Evolutionary conservation across 2,113 vertebrate species (phyloP), one percentile per base, ranked within the genome.

Genomic region (Dunckerocampus dactyliophorus): DNA sequence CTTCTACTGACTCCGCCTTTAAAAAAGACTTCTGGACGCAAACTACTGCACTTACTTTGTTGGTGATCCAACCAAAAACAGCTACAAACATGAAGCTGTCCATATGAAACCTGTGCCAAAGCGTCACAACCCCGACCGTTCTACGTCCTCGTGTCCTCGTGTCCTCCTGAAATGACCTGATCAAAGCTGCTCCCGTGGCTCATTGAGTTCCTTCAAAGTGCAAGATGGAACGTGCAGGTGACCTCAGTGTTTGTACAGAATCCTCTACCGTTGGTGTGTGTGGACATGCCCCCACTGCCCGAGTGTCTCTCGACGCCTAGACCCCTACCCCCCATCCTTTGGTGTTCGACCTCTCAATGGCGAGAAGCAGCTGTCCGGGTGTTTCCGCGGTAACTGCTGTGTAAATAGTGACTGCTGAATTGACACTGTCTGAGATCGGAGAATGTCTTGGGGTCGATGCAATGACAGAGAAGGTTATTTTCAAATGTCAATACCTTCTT

Each of bases 371-470:
- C 67, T 84, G 68, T 67, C 76, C 62, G 72, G 79, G 75, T 72
- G 80, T 87, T 76, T 82, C 85, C 83, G 81, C 70, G 65, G 72
- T 47, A 74, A 83, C 72, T 21, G 28, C 82, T 72, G 62, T 85
- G 82, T 87, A 87, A 87, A 88, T 85, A 82, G 64, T 75, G 64
- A 79, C 63, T 50, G 55, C 66, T 81, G 62, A 67, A 60, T 22
- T 11, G 34, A 42, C 24, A n/a, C 62, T 62, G 72, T 84, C 63
- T 77, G 68, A 76, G 65, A 79, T 62, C 67, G 74, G 72, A 75
- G 85, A 89, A 81, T 88, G 87, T 87, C 72, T 77, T 62, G 83
- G 86, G 86, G 80, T 82, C 46, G 83, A 85, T 88, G 87, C 86
- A 88, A 89, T 87, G 87, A 74, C 50, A 57, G 72, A 76, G 47